Percentiles rank a stretch among this genome's conserved stretches.
Conservation (phyloP, 2,797 vertebrate species). For the Phylloscopus collybita region DNA sequence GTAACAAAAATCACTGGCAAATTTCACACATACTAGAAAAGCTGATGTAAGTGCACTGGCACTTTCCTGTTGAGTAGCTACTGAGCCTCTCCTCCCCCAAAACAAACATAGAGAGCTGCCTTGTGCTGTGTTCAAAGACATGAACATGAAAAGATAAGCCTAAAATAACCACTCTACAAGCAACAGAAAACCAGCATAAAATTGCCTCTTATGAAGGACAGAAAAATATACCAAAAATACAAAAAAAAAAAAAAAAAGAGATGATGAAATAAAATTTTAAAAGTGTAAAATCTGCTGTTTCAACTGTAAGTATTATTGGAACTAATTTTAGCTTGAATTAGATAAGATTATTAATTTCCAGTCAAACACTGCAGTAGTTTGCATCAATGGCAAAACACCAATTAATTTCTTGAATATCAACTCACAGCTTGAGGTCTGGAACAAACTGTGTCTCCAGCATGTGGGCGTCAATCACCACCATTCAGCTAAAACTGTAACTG, state of each 20-base stretch:
- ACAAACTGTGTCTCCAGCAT: neutral
- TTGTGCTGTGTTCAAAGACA: neutral
- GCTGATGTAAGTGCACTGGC: neutral
- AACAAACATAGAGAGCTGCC: slow-evolving; percentile 11
- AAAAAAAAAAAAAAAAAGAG: neutral
- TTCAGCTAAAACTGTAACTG: neutral
- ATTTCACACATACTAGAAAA: neutral
- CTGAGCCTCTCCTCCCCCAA: slow-evolving; percentile 2
- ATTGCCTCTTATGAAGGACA: neutral
- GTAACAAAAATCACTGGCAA: neutral
- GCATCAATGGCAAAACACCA: neutral
- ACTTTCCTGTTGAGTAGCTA: slow-evolving; percentile 8
- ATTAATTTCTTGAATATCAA: neutral
- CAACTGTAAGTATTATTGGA: neutral
- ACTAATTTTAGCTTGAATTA: neutral
- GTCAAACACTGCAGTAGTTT: neutral
- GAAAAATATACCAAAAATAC: neutral
- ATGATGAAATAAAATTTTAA: neutral
- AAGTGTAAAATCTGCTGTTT: neutral
- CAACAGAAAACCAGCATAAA: neutral
- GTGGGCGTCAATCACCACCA: neutral
- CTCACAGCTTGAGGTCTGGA: slow-evolving; percentile 3
- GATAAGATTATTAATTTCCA: neutral
- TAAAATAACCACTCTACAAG: slow-evolving; percentile 28
- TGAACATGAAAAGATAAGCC: slow-evolving; percentile 10